Conservation (phyloP, 2,113 vertebrate species). For the Ascaphus truei region DNA sequence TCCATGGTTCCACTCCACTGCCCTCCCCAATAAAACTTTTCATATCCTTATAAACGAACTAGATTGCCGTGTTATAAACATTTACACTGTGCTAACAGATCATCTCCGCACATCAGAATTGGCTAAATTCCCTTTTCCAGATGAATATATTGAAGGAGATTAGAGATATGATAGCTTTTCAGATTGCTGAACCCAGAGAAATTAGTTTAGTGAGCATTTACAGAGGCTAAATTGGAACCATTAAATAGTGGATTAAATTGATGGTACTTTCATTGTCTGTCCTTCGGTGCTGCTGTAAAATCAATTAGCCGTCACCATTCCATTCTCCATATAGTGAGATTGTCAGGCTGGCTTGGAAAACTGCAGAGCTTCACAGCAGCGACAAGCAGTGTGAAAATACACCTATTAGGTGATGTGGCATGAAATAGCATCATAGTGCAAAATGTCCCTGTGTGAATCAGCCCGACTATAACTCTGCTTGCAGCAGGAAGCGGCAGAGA, state of each 20-base stretch:
- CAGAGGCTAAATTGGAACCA: slow-evolving; percentile 99
- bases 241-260: slow-evolving; percentile 99
- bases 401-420: slow-evolving; percentile 63
- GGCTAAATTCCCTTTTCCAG: slow-evolving; percentile 99
- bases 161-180: slow-evolving; percentile 99
- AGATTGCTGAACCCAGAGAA: slow-evolving; percentile 99
- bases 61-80: slow-evolving; percentile 99
- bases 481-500: neutral
- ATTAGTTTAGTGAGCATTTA: slow-evolving; percentile 99
- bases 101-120: slow-evolving; percentile 99
- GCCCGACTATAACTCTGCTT: slow-evolving; percentile 61
- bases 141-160: slow-evolving; percentile 99
- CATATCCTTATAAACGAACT: slow-evolving; percentile 99
- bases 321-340: slow-evolving; percentile 97
- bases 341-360: slow-evolving; percentile 85
- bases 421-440: slow-evolving; percentile 59
- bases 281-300: slow-evolving; percentile 99
- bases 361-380: slow-evolving; percentile 82
- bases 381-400: slow-evolving; percentile 57
- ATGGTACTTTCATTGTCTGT: slow-evolving; percentile 99
- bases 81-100: slow-evolving; percentile 99
- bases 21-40: slow-evolving; percentile 99
- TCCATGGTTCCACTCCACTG: slow-evolving; percentile 96
- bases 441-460: slow-evolving; percentile 57
- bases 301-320: slow-evolving; percentile 99